These are phyloP conservation scores for Rhizomys pruinosus DNA, from an alignment of 2,113 vertebrate genomes.

Conservation along the genomic window DNA sequence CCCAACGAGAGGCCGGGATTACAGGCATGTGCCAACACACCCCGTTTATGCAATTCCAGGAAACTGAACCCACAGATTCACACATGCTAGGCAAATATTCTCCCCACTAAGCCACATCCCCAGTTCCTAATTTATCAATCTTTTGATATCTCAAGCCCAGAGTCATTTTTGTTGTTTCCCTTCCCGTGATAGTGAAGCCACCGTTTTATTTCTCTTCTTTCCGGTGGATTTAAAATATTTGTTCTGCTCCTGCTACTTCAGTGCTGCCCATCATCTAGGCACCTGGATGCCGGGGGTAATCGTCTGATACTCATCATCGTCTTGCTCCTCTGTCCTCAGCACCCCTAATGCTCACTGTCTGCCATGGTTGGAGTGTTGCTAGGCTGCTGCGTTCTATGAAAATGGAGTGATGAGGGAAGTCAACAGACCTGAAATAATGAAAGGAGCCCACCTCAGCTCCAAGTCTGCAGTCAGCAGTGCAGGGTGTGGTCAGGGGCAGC, in stretches of 20 bases:
- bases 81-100: background rate
- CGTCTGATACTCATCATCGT: background rate
- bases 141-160: background rate
- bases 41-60: too few species aligned
- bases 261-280: background rate
- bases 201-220: slow-evolving; percentile 30
- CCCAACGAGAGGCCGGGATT: too few species aligned
- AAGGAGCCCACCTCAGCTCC: background rate
- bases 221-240: background rate
- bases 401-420: background rate
- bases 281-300: background rate
- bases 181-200: background rate
- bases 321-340: background rate
- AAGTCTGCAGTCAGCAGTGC: background rate
- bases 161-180: slow-evolving; percentile 2
- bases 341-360: background rate
- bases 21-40: background rate
- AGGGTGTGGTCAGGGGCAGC: background rate
- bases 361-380: background rate
- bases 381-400: background rate
- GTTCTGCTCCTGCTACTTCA: background rate
- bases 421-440: background rate
- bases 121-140: background rate
- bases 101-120: background rate
- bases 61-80: background rate